Evolutionary conservation across 2,888 invertebrate species (phyloP), one percentile per base, ranked within the genome.

Genomic region (Caenorhabditis angaria): DNA sequence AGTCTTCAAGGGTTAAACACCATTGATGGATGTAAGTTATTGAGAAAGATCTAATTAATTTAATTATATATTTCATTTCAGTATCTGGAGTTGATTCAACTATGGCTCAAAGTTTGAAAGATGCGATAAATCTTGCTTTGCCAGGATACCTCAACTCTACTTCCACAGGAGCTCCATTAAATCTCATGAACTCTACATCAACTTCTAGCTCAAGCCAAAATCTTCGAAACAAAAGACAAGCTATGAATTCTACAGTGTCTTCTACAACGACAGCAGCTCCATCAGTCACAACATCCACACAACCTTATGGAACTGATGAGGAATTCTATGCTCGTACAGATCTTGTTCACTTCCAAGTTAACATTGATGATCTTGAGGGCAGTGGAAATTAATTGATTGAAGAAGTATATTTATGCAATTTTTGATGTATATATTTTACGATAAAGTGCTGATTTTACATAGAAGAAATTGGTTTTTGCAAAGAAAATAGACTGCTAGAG

Each of bases 241-340:
- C 51, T 25, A 25, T n/a, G n/a, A n/a, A 8, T 22, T 51, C 51
- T 25, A 24, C 51, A 20, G 35, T 35, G 14, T 27, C 54, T 24
- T 27, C 54, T 5, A 54, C 54, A 5, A 20, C 25, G 6, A 54
- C 54, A 14, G 12, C 27, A 10, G 8, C 57, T 57, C 22, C 57
- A 32, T 57, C 35, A 22, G 14, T 47, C 50, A 55, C 32, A 27
- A 14, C n/a, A 24, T 12, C 69, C 18, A 74, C 74, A 12, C 74
- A 74, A 58, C 74, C 74, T 8, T 74, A 74, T 25, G 74, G 74
- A 25, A 74, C 65, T 20, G 74, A 74, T 50, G 74, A 65, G 50
- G 74, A 74, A 14, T 74, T 74, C 35, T 74, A 70, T 27, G 74
- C 65, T 3, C 55, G 74, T 22, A 73, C 72, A 2, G 72, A 73